These are phyloP conservation scores for Antidorcas marsupialis DNA, from an alignment of 2,113 vertebrate genomes.

Conservation along the genomic window DNA sequence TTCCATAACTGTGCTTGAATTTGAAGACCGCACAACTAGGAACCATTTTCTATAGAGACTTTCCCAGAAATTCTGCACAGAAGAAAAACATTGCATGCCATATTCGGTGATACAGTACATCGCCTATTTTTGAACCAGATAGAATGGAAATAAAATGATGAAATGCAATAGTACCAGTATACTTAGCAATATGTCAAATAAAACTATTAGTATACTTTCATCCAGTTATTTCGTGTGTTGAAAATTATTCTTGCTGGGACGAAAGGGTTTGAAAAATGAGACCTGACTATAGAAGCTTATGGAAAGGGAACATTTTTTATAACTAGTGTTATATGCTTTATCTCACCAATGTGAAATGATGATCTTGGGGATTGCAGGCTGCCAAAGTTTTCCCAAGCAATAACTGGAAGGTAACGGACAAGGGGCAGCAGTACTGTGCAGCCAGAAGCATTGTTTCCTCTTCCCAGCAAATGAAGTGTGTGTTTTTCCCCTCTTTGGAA, in stretches of 20 bases:
- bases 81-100: conserved; percentile 30
- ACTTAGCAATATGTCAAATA: conserved; percentile 12
- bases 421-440: background rate
- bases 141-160: conserved; percentile 19
- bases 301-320: background rate
- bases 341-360: background rate
- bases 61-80: conserved; percentile 40
- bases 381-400: background rate
- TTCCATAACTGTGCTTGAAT: conserved; percentile 8
- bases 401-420: background rate
- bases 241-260: background rate
- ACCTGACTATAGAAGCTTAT: background rate
- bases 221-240: background rate
- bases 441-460: background rate
- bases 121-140: conserved; percentile 1
- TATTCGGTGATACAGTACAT: background rate
- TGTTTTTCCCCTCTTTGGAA: background rate
- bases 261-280: background rate
- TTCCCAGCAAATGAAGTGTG: background rate
- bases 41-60: conserved; percentile 44
- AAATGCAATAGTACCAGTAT: background rate
- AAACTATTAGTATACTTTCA: background rate
- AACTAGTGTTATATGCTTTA: background rate
- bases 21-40: conserved; percentile 8
- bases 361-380: background rate